These are phyloP conservation scores for Entomobrya multifasciata DNA, from an alignment of 2,888 invertebrate genomes.

Conservation along the genomic window DNA sequence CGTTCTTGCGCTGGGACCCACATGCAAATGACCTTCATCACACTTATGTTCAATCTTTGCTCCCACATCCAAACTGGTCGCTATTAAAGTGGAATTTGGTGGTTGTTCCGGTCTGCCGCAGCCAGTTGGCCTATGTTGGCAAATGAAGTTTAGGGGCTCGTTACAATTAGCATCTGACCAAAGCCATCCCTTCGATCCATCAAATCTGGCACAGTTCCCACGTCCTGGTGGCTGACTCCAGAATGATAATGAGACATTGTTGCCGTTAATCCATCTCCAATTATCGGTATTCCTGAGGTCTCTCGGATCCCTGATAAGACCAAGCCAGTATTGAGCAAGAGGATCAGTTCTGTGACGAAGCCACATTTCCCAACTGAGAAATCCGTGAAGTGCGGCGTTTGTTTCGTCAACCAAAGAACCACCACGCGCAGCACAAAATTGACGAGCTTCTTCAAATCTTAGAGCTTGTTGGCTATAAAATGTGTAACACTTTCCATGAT, in stretches of 20 bases:
- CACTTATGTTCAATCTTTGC: slow-evolving; percentile 92
- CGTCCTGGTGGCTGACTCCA: slow-evolving; percentile 93
- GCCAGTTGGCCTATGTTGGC: slow-evolving; percentile 95
- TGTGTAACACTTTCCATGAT: no score
- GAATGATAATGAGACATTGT: slow-evolving; percentile 93
- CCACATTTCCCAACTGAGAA: slow-evolving; percentile 97
- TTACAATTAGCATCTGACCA: slow-evolving; percentile 96
- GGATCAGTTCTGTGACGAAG: slow-evolving; percentile 93
- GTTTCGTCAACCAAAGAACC: slow-evolving; percentile 94
- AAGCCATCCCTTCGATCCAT: slow-evolving; percentile 96
- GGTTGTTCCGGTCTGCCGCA: slow-evolving; percentile 96
- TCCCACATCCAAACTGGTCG: slow-evolving; percentile 90
- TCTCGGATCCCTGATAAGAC: slow-evolving; percentile 92
- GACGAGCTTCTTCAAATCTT: no score
- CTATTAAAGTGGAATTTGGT: slow-evolving; percentile 93
- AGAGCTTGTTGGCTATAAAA: no score
- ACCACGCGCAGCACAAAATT: slow-evolving; percentile 90
- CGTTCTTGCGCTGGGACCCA: slow-evolving; percentile 91
- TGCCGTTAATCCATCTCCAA: slow-evolving; percentile 95
- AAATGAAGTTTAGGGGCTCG: slow-evolving; percentile 92
- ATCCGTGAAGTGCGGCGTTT: slow-evolving; percentile 95
- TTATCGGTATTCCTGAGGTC: slow-evolving; percentile 88
- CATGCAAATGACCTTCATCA: slow-evolving; percentile 90
- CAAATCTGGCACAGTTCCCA: slow-evolving; percentile 93
- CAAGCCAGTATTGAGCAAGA: slow-evolving; percentile 97